These are phyloP conservation scores for Brachypodius melanocephalos DNA, from an alignment of 2,113 vertebrate species.

Conservation along the genomic window DNA sequence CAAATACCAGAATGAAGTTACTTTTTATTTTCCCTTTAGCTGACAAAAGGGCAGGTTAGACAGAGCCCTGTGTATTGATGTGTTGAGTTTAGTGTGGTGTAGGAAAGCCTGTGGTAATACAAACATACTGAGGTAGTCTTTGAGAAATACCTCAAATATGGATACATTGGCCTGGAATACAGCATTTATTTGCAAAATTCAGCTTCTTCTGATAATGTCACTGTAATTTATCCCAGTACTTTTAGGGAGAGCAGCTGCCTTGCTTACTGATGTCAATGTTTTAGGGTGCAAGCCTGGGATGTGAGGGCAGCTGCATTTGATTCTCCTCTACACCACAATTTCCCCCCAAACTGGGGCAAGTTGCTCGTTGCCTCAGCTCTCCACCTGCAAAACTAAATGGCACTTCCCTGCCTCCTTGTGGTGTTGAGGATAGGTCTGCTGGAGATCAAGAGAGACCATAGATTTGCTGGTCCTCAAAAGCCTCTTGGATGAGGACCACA, in stretches of 20 bases:
- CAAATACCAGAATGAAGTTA: not conserved
- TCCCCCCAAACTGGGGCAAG: rapidly evolving
- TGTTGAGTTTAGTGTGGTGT: not conserved
- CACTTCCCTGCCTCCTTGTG: constrained; percentile 54
- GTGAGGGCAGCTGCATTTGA: not conserved
- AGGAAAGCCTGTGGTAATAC: not conserved
- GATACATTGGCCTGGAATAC: not conserved
- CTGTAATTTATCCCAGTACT: not conserved
- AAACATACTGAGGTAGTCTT: not conserved
- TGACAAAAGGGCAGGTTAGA: not conserved
- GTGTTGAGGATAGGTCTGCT: not conserved
- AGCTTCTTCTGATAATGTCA: not conserved
- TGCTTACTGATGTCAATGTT: not conserved
- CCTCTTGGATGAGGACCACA: not conserved
- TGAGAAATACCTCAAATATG: not conserved
- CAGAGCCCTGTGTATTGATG: not conserved
- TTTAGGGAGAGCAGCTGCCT: not conserved
- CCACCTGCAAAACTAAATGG: constrained; percentile 7
- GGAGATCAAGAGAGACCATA: not conserved
- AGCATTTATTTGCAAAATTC: not conserved
- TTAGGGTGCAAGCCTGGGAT: not conserved
- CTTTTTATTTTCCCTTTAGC: not conserved
- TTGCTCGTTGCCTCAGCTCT: not conserved
- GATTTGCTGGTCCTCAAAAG: not conserved
- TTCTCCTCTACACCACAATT: not conserved